Base-by-base conservation (phyloP, 2,113 vertebrate genomes). In the Clinocottus analis region DNA sequence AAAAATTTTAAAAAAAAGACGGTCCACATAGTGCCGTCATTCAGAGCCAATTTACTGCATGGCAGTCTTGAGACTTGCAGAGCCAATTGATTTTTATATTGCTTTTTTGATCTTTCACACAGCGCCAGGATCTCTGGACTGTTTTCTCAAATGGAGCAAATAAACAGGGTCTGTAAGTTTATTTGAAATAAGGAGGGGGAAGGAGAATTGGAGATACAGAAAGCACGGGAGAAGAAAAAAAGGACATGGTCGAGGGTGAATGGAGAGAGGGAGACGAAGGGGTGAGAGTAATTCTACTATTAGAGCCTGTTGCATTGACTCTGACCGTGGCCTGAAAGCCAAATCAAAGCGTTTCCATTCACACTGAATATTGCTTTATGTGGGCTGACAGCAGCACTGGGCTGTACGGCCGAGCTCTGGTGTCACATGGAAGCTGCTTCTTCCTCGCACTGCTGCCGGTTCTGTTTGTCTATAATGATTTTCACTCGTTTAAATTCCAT, bases 21-120 rank as follows among this genome's bases (percentile, higher is more conserved):
- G 5, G 27, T 79, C 64, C 58, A 58, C 78, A 93, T 85, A 91
- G 88, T 88, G 77, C 71, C 61, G 59, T 93, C 89, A 87, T 93
- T 94, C 82, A 92, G 82, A 82, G 67, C 47, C 79, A 78, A 91
- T 94, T 93, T 92, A 70, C 80, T 85, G 87, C 88, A 93, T 91
- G 93, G 85, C 65, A 87, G 92, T 92, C 93, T 94, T 88, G 77
- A 92, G 91, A 93, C 90, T 90, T 35, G 82, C 91, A 92, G 64
- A 91, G 84, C 91, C 89, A 93, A 93, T 91, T 89, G 90, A 94
- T 91, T 93, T 91, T 81, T 88, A 63, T 67, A 35, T 90, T 75
- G 58, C 72, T 77, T 89, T 92, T 89, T 93, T 83, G 45, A 87
- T 91, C 81, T 76, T 63, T 64, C 27, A 29, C 79, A 87, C 62